Conservation (phyloP, 35 echinoderm and acorn worm genomes). For the Apostichopus californicus region DNA sequence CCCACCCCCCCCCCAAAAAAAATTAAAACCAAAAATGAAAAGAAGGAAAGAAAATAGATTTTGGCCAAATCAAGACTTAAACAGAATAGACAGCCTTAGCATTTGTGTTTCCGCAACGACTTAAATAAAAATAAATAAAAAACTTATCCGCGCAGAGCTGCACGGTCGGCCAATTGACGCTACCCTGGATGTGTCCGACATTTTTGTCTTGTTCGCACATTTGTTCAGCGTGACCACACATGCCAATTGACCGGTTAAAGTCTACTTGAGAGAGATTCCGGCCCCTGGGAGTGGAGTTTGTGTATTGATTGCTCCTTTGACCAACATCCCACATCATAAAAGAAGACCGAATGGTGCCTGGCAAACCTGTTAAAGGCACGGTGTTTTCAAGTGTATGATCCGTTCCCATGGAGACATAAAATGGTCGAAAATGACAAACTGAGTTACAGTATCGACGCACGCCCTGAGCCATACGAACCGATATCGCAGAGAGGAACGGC, state of each 20-base stretch:
- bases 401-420: constrained; percentile 30
- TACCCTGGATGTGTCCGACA: constrained; percentile 36
- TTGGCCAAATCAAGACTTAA: too few relatives aligned
- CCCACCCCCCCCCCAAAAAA: too few relatives aligned
- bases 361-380: constrained; percentile 30
- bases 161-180: background rate
- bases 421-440: constrained; percentile 36
- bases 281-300: constrained; percentile 35
- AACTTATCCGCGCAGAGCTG: too few relatives aligned
- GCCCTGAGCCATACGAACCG: background rate
- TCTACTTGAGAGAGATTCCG: constrained; percentile 27
- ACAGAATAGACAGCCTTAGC: too few relatives aligned
- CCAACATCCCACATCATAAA: background rate
- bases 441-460: constrained; percentile 36
- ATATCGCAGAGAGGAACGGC: background rate
- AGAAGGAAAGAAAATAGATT: too few relatives aligned
- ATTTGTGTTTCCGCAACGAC: too few relatives aligned
- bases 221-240: constrained; percentile 45
- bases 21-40: too few relatives aligned
- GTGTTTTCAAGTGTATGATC: constrained; percentile 7
- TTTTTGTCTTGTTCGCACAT: constrained; percentile 29
- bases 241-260: constrained; percentile 50
- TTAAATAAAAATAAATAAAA: too few relatives aligned
- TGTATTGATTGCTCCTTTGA: constrained; percentile 41
- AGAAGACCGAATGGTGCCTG: background rate